Percentiles rank a stretch among this genome's conserved stretches.
phyloP scores from a whole-genome alignment of 2,113 vertebrate genomes.

The Xyliphius kryptos region DNA sequence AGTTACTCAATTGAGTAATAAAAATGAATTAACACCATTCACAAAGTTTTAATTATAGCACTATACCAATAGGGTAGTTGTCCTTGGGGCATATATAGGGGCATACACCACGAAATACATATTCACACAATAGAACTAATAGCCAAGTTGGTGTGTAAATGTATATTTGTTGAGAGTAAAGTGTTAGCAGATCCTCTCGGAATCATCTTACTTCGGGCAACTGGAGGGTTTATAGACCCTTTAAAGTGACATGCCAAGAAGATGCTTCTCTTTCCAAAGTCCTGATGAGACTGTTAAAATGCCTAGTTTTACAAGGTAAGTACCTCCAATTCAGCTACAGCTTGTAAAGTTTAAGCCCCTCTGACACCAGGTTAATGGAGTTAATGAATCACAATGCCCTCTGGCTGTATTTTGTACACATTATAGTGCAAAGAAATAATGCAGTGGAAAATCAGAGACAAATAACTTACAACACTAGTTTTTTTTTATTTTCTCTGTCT shows the following conservation, averaged over 20 bases:
- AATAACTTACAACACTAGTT: too few relatives aligned
- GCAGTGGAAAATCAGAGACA: neutral
- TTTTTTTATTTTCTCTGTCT: too few relatives aligned
- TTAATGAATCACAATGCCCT: neutral
- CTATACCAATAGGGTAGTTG: slow-evolving; percentile 35
- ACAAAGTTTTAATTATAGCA: slow-evolving; percentile 34
- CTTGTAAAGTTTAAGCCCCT: slow-evolving; percentile 46
- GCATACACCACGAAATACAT: too few relatives aligned
- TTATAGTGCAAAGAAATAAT: neutral
- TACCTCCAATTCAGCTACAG: slow-evolving; percentile 51
- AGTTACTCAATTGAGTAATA: slow-evolving; percentile 13
- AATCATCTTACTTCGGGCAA: slow-evolving; percentile 31
- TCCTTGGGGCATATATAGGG: slow-evolving; percentile 26
- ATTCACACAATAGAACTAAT: neutral
- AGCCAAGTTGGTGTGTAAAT: slow-evolving; percentile 11
- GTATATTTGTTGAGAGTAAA: slow-evolving; percentile 4
- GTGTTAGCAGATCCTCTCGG: neutral
- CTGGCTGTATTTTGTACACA: neutral
- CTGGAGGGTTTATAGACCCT: slow-evolving; percentile 59
- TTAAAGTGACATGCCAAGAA: slow-evolving; percentile 55
- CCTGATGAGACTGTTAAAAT: slow-evolving; percentile 47
- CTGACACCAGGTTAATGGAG: slow-evolving; percentile 12
- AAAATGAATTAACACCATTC: slow-evolving; percentile 30
- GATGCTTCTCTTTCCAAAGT: slow-evolving; percentile 47
- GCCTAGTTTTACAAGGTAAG: slow-evolving; percentile 54